A percentile compares a stretch with the other conserved stretches of the same genome.
phyloP scores from a whole-genome alignment of 1,140 invertebrate species.

The Rhopalosiphum padi region DNA sequence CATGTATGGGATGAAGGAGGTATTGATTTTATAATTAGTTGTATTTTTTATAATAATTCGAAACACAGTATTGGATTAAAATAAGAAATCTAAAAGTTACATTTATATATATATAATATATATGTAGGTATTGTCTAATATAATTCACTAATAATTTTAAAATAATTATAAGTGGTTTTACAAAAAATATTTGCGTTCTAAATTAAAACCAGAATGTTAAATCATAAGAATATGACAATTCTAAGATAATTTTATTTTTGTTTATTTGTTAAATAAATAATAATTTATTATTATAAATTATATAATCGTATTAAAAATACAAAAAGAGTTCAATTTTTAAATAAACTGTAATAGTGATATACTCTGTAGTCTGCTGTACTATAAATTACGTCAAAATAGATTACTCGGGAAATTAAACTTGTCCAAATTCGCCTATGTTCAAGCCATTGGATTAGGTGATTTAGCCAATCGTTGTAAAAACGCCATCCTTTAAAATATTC shows the following conservation, averaged over 20 bases:
- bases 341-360: neutral
- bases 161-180: neutral
- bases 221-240: neutral
- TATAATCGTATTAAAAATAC: neutral
- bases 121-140: too few species aligned
- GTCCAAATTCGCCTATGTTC: neutral
- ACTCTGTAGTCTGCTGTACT: neutral
- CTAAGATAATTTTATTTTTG: neutral
- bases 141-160: neutral
- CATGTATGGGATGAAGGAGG: neutral
- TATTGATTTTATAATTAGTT: conserved; percentile 1
- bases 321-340: neutral
- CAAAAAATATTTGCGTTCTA: neutral
- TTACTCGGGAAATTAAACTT: conserved; percentile 35
- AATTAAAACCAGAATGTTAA: neutral
- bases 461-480: conserved; percentile 26
- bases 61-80: neutral
- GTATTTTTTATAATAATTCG: neutral
- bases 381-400: conserved; percentile 33
- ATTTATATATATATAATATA: too few species aligned
- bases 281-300: neutral
- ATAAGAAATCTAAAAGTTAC: neutral
- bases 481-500: neutral
- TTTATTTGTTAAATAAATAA: neutral
- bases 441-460: neutral